phyloP scores from a whole-genome alignment of 2,888 invertebrate genomes.

The Ecdyonurus torrentis region DNA sequence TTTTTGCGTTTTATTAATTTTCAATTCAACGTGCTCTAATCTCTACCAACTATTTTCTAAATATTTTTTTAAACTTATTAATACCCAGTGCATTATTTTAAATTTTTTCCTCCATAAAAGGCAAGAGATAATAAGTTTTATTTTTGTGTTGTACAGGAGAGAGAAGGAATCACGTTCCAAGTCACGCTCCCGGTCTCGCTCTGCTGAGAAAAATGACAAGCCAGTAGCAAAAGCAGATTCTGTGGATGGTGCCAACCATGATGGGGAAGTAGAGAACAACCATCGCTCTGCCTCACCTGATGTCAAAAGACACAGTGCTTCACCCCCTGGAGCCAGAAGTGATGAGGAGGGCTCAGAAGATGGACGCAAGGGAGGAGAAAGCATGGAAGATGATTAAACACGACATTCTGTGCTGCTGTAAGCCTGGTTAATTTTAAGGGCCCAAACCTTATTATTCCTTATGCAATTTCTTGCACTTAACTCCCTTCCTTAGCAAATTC shows the following conservation, averaged over 20 bases:
- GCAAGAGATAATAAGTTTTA: too few species aligned
- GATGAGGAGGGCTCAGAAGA: neutral
- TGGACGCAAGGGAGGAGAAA: neutral
- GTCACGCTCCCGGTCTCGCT: conserved; percentile 33
- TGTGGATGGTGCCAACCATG: neutral
- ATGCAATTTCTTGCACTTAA: too few species aligned
- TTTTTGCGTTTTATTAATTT: too few species aligned
- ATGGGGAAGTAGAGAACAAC: neutral
- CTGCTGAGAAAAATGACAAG: neutral
- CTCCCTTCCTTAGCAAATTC: too few species aligned
- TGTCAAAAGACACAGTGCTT: neutral
- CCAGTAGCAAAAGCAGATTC: neutral
- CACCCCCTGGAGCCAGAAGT: neutral
- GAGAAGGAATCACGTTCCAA: conserved; percentile 26
- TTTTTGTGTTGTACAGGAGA: too few species aligned
- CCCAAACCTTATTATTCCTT: too few species aligned
- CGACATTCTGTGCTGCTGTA: neutral
- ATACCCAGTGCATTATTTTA: too few species aligned
- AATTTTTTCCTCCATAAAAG: too few species aligned
- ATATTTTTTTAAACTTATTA: too few species aligned
- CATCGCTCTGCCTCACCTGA: neutral
- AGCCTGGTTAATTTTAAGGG: neutral
- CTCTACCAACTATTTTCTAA: too few species aligned
- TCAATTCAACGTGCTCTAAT: too few species aligned
- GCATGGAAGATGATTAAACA: neutral